Percentiles rank a stretch among this genome's conserved stretches.
Evolutionary conservation across 2,888 invertebrate genomes (phyloP).

Genomic region (Myopa tessellatipennis): DNA sequence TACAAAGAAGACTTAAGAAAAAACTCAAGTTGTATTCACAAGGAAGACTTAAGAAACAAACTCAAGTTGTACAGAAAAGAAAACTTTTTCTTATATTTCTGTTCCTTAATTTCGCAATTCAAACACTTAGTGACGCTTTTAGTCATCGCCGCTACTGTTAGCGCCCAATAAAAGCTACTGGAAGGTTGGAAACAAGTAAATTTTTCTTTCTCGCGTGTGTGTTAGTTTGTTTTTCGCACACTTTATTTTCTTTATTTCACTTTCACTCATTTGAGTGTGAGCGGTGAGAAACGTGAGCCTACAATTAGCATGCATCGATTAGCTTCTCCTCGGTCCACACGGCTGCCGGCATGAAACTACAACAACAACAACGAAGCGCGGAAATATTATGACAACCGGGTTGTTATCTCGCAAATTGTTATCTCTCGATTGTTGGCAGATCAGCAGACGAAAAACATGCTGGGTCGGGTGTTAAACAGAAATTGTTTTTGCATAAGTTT

Average conservation of each 20-base stretch:
- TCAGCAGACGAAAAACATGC: neutral
- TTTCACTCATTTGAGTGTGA: slow-evolving; percentile 15
- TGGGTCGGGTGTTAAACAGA: no score
- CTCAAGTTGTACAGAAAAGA: neutral
- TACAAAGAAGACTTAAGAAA: no score
- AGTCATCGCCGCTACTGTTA: neutral
- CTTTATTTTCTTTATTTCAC: neutral
- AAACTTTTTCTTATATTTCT: neutral
- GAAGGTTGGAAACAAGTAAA: neutral
- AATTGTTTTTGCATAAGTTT: no score
- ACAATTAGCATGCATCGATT: slow-evolving; percentile 4
- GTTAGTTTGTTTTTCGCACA: neutral
- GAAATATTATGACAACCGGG: neutral
- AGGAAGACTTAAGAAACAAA: slow-evolving; percentile 38
- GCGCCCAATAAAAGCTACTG: neutral
- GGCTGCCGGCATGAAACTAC: neutral
- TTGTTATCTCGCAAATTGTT: neutral
- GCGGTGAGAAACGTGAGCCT: neutral
- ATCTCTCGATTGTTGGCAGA: neutral
- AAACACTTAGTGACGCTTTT: neutral
- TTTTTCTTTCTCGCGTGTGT: neutral
- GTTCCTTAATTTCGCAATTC: neutral
- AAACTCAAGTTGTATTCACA: neutral
- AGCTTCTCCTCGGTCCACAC: neutral
- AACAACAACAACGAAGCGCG: neutral